Evolutionary conservation across 2,797 vertebrate species (phyloP).

Genomic region (Phyllotis vaccarum): DNA sequence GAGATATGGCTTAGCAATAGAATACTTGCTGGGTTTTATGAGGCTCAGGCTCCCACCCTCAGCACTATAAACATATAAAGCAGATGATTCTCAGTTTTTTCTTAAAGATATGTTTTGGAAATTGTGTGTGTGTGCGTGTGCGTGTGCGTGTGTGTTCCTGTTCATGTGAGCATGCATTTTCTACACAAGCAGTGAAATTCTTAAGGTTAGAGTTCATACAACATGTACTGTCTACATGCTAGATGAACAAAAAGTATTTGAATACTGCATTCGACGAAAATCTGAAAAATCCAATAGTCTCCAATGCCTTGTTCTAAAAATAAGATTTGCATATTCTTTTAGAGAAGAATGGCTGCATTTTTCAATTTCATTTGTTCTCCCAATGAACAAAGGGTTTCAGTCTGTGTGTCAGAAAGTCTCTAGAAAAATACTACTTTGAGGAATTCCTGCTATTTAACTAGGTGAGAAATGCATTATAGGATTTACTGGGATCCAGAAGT

Average conservation of each 20-base stretch:
- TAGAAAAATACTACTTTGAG: neutral
- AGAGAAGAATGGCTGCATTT: neutral
- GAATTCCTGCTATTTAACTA: neutral
- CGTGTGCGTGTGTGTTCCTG: neutral
- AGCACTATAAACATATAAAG: neutral
- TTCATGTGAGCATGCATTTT: neutral
- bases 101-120: neutral
- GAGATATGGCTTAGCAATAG: too few species aligned
- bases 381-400: constrained; percentile 42
- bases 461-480: constrained; percentile 21
- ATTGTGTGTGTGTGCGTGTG: too few species aligned
- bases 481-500: constrained; percentile 56
- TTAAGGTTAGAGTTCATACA: constrained; percentile 11
- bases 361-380: constrained; percentile 15
- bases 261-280: neutral
- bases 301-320: neutral
- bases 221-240: neutral
- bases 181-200: neutral
- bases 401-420: constrained; percentile 36
- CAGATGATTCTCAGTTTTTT: neutral
- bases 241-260: neutral
- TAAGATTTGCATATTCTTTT: constrained; percentile 37
- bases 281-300: neutral
- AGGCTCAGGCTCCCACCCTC: neutral
- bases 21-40: neutral